Percentiles rank a stretch among this genome's conserved stretches.
These are phyloP conservation scores for Rhamnusium bicolor DNA, from an alignment of 2,888 invertebrate genomes.

Conservation along the genomic window DNA sequence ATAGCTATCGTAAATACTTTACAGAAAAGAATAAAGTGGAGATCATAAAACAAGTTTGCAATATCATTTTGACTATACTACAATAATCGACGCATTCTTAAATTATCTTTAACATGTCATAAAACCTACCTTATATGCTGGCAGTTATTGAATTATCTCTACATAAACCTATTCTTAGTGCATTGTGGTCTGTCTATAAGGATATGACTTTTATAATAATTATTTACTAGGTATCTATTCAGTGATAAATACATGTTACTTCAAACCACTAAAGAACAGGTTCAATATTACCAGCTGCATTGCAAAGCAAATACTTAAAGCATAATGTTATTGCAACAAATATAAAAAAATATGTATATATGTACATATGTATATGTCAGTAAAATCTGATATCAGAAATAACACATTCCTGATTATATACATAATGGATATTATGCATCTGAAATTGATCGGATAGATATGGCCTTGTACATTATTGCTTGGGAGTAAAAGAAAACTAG, in stretches of 20 bases:
- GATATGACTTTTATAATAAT: slow-evolving; percentile 14
- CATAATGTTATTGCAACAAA: not conserved
- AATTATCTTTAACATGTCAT: slow-evolving; percentile 3
- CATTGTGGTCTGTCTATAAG: not conserved
- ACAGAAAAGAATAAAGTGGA: not conserved
- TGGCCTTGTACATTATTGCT: not conserved
- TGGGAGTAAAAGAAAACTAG: not conserved
- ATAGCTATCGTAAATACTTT: slow-evolving; percentile 1
- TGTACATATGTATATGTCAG: too few relatives aligned
- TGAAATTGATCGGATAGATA: not conserved
- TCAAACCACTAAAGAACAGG: not conserved
- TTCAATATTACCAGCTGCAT: not conserved
- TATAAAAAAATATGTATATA: not conserved
- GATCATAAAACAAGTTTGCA: slow-evolving; percentile 17
- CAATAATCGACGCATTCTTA: slow-evolving; percentile 22
- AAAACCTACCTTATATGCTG: slow-evolving; percentile 1
- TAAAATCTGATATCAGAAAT: not conserved
- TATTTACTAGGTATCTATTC: slow-evolving; percentile 22
- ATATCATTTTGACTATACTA: slow-evolving; percentile 11
- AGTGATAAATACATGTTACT: slow-evolving; percentile 1
- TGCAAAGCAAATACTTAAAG: not conserved
- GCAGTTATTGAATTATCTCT: slow-evolving; percentile 22
- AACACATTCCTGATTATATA: not conserved
- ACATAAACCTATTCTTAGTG: slow-evolving; percentile 2
- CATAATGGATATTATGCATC: not conserved